These are phyloP conservation scores for Melanotaenia boesemani DNA, from an alignment of 2,797 vertebrate species.

Conservation along the genomic window DNA sequence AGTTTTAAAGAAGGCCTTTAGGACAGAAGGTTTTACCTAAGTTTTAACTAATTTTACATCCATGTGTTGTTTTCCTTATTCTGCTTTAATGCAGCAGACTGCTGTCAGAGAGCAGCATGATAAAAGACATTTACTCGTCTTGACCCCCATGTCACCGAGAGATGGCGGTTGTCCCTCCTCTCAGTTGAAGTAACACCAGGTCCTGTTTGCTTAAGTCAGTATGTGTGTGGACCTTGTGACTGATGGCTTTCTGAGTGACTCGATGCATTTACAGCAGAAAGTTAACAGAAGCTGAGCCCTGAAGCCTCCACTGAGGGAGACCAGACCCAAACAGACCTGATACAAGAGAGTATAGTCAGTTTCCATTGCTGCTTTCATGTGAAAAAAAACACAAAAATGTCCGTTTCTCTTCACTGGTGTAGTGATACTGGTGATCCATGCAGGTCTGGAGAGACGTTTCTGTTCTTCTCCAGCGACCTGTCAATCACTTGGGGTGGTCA, in stretches of 20 bases:
- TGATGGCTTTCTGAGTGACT: conserved; percentile 53
- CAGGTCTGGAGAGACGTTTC: too few species aligned
- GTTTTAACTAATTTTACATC: too few species aligned
- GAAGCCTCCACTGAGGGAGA: conserved; percentile 29
- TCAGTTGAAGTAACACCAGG: conserved; percentile 37
- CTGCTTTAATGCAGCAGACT: neutral
- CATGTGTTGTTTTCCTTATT: neutral
- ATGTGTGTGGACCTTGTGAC: conserved; percentile 55
- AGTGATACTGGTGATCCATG: too few species aligned
- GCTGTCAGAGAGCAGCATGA: neutral
- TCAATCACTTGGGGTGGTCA: too few species aligned
- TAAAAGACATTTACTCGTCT: conserved; percentile 3
- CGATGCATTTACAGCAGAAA: conserved; percentile 23
- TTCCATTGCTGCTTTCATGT: too few species aligned
- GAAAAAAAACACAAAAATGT: too few species aligned
- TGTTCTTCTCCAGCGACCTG: too few species aligned
- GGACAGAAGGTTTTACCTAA: too few species aligned
- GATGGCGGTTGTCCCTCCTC: conserved; percentile 42
- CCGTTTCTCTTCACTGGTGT: too few species aligned
- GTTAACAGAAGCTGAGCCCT: neutral
- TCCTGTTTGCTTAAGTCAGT: conserved; percentile 61
- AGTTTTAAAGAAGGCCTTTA: too few species aligned
- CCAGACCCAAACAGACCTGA: conserved; percentile 37
- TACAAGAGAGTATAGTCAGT: too few species aligned
- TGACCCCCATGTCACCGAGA: conserved; percentile 4